Conservation (phyloP, 2,888 invertebrate species). For the Miltochrista miniata region DNA sequence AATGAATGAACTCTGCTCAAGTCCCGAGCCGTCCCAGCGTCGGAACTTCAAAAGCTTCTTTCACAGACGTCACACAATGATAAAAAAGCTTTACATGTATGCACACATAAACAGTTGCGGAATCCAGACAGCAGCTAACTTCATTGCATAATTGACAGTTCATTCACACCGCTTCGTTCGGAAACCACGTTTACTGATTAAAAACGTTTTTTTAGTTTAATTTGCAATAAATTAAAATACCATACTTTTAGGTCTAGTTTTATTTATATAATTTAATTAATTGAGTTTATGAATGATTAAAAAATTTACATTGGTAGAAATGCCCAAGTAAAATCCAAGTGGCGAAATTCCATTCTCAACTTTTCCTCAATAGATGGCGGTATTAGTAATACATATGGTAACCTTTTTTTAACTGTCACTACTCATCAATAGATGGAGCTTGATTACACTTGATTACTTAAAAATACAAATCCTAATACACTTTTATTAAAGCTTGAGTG, state of each 20-base stretch:
- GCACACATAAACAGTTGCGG: constrained; percentile 39
- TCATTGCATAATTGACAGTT: constrained; percentile 75
- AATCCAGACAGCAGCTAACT: constrained; percentile 71
- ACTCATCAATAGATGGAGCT: constrained; percentile 39
- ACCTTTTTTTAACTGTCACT: too few species aligned
- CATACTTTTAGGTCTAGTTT: too few species aligned
- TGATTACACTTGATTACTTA: too few species aligned
- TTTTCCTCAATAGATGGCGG: constrained; percentile 8
- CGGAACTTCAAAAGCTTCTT: constrained; percentile 56
- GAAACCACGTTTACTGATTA: constrained; percentile 22
- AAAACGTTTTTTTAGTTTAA: too few species aligned
- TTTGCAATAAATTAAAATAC: too few species aligned
- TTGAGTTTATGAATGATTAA: too few species aligned
- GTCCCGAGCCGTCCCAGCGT: background rate
- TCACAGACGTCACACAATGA: constrained; percentile 60
- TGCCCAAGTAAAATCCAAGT: too few species aligned
- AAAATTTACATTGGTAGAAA: too few species aligned
- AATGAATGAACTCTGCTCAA: constrained; percentile 27
- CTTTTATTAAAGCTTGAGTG: too few species aligned
- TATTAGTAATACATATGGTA: background rate
- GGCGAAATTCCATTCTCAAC: too few species aligned
- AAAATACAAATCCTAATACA: too few species aligned
- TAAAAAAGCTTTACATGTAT: constrained; percentile 37
- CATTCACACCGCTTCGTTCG: constrained; percentile 64
- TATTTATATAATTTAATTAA: too few species aligned